These are phyloP conservation scores for Himalopsyche japonica DNA, from an alignment of 2,888 invertebrate genomes.

Conservation along the genomic window DNA sequence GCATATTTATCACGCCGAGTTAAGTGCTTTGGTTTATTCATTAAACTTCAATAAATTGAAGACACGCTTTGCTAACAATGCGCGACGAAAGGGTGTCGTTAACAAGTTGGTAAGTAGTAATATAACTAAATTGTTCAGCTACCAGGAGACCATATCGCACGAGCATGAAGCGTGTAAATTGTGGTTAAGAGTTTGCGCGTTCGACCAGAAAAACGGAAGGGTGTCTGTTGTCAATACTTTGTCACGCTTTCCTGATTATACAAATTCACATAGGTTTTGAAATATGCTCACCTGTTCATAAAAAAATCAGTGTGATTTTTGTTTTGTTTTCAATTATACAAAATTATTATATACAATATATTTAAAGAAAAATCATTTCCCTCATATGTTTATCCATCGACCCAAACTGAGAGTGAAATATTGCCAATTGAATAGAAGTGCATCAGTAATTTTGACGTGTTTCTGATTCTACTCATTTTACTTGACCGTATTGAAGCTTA, in stretches of 20 bases:
- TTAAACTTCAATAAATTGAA: background rate
- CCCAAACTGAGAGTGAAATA: too few relatives aligned
- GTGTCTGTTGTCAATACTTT: background rate
- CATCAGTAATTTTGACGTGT: too few relatives aligned
- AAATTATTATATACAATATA: too few relatives aligned
- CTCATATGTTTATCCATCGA: too few relatives aligned
- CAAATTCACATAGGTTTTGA: too few relatives aligned
- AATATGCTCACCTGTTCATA: too few relatives aligned
- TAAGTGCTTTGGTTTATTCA: background rate
- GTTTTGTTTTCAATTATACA: too few relatives aligned
- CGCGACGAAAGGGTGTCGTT: constrained; percentile 21
- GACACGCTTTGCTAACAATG: constrained; percentile 29
- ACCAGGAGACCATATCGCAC: constrained; percentile 25
- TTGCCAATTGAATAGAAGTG: too few relatives aligned
- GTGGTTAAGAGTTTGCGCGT: constrained; percentile 14
- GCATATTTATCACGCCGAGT: background rate
- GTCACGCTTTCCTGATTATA: background rate
- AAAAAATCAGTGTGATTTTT: too few relatives aligned
- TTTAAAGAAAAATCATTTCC: too few relatives aligned
- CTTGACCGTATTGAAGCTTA: too few relatives aligned
- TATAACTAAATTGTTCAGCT: background rate
- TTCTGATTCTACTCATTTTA: too few relatives aligned
- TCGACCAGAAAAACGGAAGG: constrained; percentile 18
- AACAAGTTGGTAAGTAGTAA: background rate
- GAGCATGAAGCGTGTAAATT: constrained; percentile 21